Evolutionary conservation across 2,888 invertebrate species (phyloP), one percentile per base, ranked within the genome.

Genomic region (Nomada goodeniana): DNA sequence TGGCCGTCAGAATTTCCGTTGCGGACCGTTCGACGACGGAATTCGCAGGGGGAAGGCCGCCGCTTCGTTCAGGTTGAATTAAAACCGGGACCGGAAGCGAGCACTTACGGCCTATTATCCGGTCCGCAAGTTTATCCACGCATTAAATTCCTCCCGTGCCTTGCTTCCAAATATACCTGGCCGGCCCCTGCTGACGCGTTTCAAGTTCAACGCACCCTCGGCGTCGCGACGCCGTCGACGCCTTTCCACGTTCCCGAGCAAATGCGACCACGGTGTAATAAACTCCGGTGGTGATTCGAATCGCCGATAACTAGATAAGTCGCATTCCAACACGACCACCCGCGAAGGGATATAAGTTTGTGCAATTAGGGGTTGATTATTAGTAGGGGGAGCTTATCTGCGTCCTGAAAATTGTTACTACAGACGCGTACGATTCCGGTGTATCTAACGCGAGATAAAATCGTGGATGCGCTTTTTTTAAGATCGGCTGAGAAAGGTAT

Each of bases 51-150:
- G 72, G 72, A 75, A 80, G 77, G 52, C 52, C 68, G n/a, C 3
- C 60, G n/a, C 71, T 44, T 42, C 57, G n/a, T 65, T 29, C 60
- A 76, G 86, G 86, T 82, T 78, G 81, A 90, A 90, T 89, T 84
- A 87, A 85, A 89, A 86, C 80, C 85, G 82, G 79, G 77, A 87
- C 80, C 91, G 92, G 92, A 92, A 91, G 85, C 80, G 64, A 79
- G 83, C 89, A 90, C 90, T 92, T 91, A 89, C 79, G 67, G 81
- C 63, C 87, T 82, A 82, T 84, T 76, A 73, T 82, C 42, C 89
- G 84, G 85, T 84, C 84, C 76, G 63, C 82, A 82, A 84, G 86
- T 87, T 89, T 89, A 89, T 77, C 86, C 80, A 76, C 83, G 88
- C 91, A 81, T 90, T 86, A 90, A 90, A 91, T 90, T 90, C 86